Conservation (phyloP, 1,140 invertebrate genomes). For the Meloidogyne floridensis region DNA sequence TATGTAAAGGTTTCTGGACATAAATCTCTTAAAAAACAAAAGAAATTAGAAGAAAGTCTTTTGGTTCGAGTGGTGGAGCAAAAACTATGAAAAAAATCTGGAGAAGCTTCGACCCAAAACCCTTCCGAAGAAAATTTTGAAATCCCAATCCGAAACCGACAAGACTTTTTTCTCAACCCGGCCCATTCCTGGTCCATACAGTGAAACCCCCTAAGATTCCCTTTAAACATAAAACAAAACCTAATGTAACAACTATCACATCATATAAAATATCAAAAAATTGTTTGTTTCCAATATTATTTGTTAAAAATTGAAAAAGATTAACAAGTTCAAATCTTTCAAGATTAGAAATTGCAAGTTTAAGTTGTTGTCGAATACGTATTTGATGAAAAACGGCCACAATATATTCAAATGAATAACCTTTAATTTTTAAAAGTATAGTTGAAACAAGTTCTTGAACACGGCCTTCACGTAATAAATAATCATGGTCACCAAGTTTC, state of each 20-base stretch:
- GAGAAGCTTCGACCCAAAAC: neutral
- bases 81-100: neutral
- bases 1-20: conserved; percentile 13
- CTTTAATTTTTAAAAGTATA: conserved; percentile 28
- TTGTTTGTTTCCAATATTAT: conserved; percentile 40
- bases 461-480: conserved; percentile 35
- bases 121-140: too few species aligned
- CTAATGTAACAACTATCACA: conserved; percentile 26
- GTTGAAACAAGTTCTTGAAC: conserved; percentile 40
- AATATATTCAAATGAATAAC: conserved; percentile 24
- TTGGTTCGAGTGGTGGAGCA: too few species aligned
- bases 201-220: neutral
- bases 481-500: conserved; percentile 37
- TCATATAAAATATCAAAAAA: conserved; percentile 53
- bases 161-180: too few species aligned
- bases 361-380: conserved; percentile 36
- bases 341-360: conserved; percentile 35
- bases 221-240: neutral
- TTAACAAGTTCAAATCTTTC: conserved; percentile 25
- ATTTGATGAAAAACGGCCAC: conserved; percentile 52
- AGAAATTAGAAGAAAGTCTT: neutral
- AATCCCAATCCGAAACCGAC: too few species aligned
- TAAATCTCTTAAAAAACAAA: conserved; percentile 32
- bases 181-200: too few species aligned
- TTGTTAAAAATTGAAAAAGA: conserved; percentile 38